Percentiles rank a stretch among this genome's conserved stretches.
Conservation (phyloP, 2,797 vertebrate species). For the Clamator glandarius region DNA sequence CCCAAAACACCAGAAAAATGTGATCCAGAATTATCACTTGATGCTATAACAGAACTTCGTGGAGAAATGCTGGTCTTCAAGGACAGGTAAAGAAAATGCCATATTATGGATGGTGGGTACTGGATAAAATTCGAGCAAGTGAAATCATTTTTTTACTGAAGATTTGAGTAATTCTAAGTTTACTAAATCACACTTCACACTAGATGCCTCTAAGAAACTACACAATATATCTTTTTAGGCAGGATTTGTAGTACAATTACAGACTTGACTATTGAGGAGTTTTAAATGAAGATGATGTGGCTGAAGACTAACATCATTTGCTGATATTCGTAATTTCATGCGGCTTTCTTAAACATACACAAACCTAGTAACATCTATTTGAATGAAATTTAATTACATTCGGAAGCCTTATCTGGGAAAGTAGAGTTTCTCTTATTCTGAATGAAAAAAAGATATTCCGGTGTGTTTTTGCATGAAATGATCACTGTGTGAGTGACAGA, state of each 20-base stretch:
- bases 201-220: not conserved
- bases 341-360: not conserved
- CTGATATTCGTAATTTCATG: not conserved
- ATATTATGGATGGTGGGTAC: not conserved
- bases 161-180: not conserved
- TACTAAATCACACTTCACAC: not conserved
- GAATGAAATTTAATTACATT: not conserved
- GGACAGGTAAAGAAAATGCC: slow-evolving; percentile 83
- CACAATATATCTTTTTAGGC: not conserved
- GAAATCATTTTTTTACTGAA: not conserved
- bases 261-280: not conserved
- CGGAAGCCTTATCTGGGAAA: not conserved
- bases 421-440: not conserved
- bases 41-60: slow-evolving; percentile 92
- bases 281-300: not conserved
- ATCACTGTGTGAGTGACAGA: not conserved
- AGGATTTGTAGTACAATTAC: not conserved
- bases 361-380: not conserved
- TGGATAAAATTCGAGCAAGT: not conserved
- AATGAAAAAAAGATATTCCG: not conserved
- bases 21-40: slow-evolving; percentile 86
- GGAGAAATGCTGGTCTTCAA: slow-evolving; percentile 95
- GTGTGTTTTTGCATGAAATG: not conserved
- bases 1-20: slow-evolving; percentile 93
- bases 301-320: not conserved